Evolutionary conservation across 2,797 vertebrate species (phyloP).

Genomic region (Limnodromus scolopaceus): DNA sequence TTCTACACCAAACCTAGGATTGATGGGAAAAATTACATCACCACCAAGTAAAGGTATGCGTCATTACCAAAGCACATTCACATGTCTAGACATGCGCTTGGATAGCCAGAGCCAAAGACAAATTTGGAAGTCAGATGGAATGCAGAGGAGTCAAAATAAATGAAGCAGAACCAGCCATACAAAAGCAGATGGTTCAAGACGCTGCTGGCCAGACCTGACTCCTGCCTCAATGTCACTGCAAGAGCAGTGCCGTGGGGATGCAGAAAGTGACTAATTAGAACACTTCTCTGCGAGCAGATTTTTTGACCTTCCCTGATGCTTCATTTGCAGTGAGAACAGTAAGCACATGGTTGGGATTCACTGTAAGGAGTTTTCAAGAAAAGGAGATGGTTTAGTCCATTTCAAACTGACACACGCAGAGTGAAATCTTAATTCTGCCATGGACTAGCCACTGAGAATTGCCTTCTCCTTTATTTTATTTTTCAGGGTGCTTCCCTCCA

Average conservation of each 20-base stretch:
- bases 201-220: conserved; percentile 56
- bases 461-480: background rate
- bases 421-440: background rate
- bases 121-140: conserved; percentile 53
- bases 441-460: background rate
- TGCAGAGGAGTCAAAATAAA: conserved; percentile 48
- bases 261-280: conserved; percentile 10
- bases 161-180: conserved; percentile 37
- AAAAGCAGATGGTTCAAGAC: conserved; percentile 43
- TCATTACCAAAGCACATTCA: conserved; percentile 7
- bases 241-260: background rate
- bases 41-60: background rate
- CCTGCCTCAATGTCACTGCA: conserved; percentile 26
- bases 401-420: background rate
- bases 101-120: conserved; percentile 3
- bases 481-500: background rate
- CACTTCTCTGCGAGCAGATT: background rate
- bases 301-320: background rate
- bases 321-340: background rate
- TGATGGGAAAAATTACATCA: conserved; percentile 25
- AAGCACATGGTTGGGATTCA: background rate
- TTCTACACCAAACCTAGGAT: conserved; percentile 14
- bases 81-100: background rate
- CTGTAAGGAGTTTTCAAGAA: background rate
- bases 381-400: background rate